phyloP scores from a whole-genome alignment of 2,888 invertebrate genomes.

The Mesochorus sp. region DNA sequence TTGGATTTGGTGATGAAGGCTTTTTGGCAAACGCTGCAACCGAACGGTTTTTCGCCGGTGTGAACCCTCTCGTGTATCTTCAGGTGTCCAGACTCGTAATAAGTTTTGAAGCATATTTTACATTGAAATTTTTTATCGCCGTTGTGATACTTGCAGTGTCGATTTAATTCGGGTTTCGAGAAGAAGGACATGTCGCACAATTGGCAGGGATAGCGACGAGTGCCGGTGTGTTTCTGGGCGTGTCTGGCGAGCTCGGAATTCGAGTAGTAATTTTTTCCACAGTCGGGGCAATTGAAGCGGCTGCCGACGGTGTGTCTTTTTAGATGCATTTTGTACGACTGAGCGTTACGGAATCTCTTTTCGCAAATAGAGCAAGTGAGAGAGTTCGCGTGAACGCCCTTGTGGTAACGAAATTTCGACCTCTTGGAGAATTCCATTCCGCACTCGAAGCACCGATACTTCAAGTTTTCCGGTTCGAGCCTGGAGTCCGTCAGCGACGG shows the following conservation, averaged over 20 bases:
- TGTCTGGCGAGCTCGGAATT: conserved; percentile 76
- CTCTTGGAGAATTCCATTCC: conserved; percentile 67
- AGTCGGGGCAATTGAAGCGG: conserved; percentile 71
- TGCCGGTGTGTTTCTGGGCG: conserved; percentile 73
- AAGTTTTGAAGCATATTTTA: conserved; percentile 73
- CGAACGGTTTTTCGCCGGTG: conserved; percentile 76
- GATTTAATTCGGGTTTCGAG: conserved; percentile 75
- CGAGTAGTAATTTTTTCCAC: conserved; percentile 75
- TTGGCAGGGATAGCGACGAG: conserved; percentile 73
- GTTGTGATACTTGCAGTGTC: conserved; percentile 77
- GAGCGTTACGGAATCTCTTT: conserved; percentile 73
- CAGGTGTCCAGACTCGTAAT: conserved; percentile 78
- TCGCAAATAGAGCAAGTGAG: conserved; percentile 72
- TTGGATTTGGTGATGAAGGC: conserved; percentile 77
- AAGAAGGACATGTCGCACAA: conserved; percentile 75
- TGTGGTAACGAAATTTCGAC: conserved; percentile 69
- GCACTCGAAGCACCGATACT: too few relatives aligned
- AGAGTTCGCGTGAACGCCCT: conserved; percentile 67
- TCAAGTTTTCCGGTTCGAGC: background rate
- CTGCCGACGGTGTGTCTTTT: conserved; percentile 74
- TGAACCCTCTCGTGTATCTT: conserved; percentile 77
- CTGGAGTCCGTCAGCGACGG: conserved; percentile 66
- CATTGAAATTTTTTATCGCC: conserved; percentile 76
- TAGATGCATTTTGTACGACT: conserved; percentile 74
- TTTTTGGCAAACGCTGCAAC: conserved; percentile 75